Base-by-base conservation (phyloP, 2,797 vertebrate species). In the Clarias fuscus region DNA sequence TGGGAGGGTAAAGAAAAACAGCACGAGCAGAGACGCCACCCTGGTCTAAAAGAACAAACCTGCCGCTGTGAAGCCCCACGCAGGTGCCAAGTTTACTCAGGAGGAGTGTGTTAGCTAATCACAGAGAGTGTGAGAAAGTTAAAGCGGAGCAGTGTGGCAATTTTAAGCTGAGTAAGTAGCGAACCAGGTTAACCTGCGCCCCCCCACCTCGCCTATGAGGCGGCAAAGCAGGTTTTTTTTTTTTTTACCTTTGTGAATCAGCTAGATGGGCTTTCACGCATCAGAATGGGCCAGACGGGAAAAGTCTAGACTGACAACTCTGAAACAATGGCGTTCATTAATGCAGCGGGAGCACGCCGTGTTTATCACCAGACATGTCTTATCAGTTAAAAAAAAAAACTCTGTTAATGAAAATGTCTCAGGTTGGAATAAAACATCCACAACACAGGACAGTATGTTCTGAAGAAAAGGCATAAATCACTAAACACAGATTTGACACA, bases 1-100 rank as follows among this genome's bases (percentile, higher is more conserved):
- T 85, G 92, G 92, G 59, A 91, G 91, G 91, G 91, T 90, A 92
- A 94, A 91, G 89, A 91, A 95, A 94, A 95, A 94, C 93, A 95
- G 91, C 89, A 73, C 56, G 84, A 89, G 90, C 87, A 89, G 85
- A 86, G 91, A 89, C 85, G 89, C 91, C 80, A 91, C 94, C 93
- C 89, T 89, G 48, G 64, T 10, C 87, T 84, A 77, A 87, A 86
- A 86, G 90, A 94, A 95, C 94, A 95, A 94, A 89, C 91, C 89
- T 30, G 85, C 87, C 76, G 93, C 93, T 95, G 93, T 94, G 93
- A 90, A 90, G 71, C 84, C 84, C 87, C 91, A 88, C 78, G 56
- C 91, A 94, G 92, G 93, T 93, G 93, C 93, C 92, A 94, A 91
- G 89, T 93, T 94, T 91, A 91, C 90, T 91, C 86, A 90, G 88